Conservation (phyloP, 2,888 invertebrate species). For the Latheticus oryzae region DNA sequence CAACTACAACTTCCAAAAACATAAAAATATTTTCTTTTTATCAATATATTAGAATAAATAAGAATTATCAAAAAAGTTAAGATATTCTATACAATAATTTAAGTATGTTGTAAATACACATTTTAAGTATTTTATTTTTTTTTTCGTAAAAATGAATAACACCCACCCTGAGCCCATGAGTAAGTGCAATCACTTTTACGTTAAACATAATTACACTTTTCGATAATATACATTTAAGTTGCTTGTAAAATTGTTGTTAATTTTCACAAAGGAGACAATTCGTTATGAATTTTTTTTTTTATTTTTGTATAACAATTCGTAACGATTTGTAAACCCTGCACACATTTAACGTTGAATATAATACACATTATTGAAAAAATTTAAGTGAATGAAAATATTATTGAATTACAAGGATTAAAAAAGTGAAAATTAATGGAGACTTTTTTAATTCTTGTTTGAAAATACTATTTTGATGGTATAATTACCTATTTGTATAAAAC, state of each 20-base stretch:
- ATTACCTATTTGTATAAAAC: conserved; percentile 51
- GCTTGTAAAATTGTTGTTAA: conserved; percentile 40
- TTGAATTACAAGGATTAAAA: conserved; percentile 30
- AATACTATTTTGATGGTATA: conserved; percentile 23
- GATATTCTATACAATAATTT: conserved; percentile 29
- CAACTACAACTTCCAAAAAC: conserved; percentile 36
- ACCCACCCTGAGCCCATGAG: conserved; percentile 55
- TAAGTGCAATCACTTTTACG: conserved; percentile 50
- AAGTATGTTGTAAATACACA: conserved; percentile 27
- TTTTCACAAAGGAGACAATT: conserved; percentile 33
- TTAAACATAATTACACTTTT: conserved; percentile 14
- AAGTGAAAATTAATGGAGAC: conserved; percentile 32
- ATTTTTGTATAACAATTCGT: conserved; percentile 19
- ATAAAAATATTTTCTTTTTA: conserved; percentile 24
- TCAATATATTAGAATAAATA: conserved; percentile 19
- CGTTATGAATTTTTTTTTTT: conserved; percentile 31
- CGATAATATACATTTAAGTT: conserved; percentile 25
- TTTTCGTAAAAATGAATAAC: conserved; percentile 45
- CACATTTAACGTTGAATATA: conserved; percentile 44
- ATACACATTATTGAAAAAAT: conserved; percentile 42
- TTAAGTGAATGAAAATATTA: conserved; percentile 34
- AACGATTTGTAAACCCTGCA: conserved; percentile 41
- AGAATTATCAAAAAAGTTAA: conserved; percentile 18
- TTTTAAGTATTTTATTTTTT: conserved; percentile 29
- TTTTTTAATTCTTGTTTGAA: conserved; percentile 32